These are phyloP conservation scores for Xanthostigma xanthostigma DNA, from an alignment of 2,888 invertebrate genomes.

Conservation along the genomic window DNA sequence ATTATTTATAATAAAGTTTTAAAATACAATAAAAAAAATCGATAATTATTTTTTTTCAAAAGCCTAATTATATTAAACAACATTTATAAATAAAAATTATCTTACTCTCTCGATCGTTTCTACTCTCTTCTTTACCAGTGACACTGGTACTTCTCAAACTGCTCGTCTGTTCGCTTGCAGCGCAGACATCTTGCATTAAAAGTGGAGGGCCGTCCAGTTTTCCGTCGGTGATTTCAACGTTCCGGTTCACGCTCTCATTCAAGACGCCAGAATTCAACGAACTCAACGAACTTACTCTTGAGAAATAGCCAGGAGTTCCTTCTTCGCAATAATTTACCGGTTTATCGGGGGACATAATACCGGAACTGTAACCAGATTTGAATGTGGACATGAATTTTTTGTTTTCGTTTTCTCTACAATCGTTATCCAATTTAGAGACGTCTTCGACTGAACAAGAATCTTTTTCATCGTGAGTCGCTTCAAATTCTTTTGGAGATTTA, in stretches of 20 bases:
- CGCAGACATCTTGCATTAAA: background rate
- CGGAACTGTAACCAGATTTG: slow-evolving; percentile 39
- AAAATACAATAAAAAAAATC: too few species aligned
- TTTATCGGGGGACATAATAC: slow-evolving; percentile 62
- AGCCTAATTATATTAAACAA: too few species aligned
- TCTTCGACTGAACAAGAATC: slow-evolving; percentile 27
- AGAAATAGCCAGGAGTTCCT: slow-evolving; percentile 71
- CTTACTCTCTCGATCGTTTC: slow-evolving; percentile 4
- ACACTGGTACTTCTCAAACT: too few species aligned
- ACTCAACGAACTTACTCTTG: slow-evolving; percentile 38
- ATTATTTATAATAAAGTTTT: too few species aligned
- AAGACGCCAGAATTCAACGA: slow-evolving; percentile 29
- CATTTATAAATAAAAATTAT: background rate
- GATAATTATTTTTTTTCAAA: too few species aligned
- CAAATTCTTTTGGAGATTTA: slow-evolving; percentile 9
- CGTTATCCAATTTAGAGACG: slow-evolving; percentile 20
- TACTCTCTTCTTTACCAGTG: background rate
- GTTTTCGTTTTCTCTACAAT: background rate
- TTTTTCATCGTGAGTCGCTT: slow-evolving; percentile 22
- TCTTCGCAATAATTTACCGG: slow-evolving; percentile 76
- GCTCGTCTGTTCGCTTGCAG: too few species aligned
- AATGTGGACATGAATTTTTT: slow-evolving; percentile 1
- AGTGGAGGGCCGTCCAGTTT: background rate
- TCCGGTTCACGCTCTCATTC: slow-evolving; percentile 13
- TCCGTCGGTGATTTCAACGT: background rate